phyloP scores from a whole-genome alignment of 2,888 invertebrate genomes.

The Tuberolachnus salignus region DNA sequence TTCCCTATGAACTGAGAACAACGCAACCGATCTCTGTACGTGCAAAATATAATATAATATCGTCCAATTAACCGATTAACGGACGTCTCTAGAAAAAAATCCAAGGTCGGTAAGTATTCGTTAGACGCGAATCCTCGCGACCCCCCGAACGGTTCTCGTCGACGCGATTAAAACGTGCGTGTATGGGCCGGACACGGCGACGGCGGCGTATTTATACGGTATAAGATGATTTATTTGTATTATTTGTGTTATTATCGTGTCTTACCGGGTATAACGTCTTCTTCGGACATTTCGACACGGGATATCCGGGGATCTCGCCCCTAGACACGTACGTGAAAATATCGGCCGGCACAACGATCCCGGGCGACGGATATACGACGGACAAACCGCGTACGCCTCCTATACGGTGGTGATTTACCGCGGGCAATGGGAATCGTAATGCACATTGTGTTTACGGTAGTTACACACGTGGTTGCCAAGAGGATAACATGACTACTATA shows the following conservation, averaged over 20 bases:
- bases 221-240: not conserved
- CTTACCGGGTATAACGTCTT: slow-evolving; percentile 49
- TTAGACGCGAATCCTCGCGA: too few relatives aligned
- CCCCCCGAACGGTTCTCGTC: too few relatives aligned
- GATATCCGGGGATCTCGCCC: not conserved
- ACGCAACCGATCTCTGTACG: too few relatives aligned
- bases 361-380: not conserved
- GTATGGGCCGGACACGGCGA: too few relatives aligned
- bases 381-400: not conserved
- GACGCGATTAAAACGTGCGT: too few relatives aligned
- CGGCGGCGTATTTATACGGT: too few relatives aligned
- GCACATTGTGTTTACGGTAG: slow-evolving; percentile 49
- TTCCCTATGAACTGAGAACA: too few relatives aligned
- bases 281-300: slow-evolving; percentile 40
- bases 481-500: not conserved
- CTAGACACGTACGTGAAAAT: not conserved
- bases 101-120: too few relatives aligned
- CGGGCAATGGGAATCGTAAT: slow-evolving; percentile 1
- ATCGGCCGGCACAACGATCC: not conserved
- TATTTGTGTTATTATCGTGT: not conserved
- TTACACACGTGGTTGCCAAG: slow-evolving; percentile 55
- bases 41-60: too few relatives aligned
- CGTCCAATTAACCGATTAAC: too few relatives aligned
- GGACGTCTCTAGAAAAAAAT: too few relatives aligned
- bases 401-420: slow-evolving; percentile 8